These are phyloP conservation scores for Oryzias javanicus DNA, from an alignment of 2,113 vertebrate species.

Conservation along the genomic window DNA sequence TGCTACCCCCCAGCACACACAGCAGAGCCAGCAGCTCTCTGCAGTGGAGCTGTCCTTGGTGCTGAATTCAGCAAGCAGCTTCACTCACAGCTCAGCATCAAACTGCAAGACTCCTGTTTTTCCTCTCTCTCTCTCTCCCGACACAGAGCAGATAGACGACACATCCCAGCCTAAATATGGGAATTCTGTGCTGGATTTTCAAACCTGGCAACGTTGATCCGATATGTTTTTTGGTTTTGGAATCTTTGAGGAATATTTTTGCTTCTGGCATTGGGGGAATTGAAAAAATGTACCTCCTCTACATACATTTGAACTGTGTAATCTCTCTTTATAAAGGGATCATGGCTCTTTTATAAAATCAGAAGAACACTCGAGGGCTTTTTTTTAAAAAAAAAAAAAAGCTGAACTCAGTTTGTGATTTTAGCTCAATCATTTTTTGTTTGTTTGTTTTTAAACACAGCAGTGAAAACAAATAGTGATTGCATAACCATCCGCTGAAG, in stretches of 20 bases:
- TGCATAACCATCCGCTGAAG: slow-evolving; percentile 51
- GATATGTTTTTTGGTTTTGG: slow-evolving; percentile 8
- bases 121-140: slow-evolving; percentile 22
- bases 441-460: slow-evolving; percentile 33
- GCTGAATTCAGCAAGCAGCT: slow-evolving; percentile 55
- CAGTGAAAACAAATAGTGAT: slow-evolving; percentile 41
- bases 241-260: slow-evolving; percentile 1
- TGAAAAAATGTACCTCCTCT: neutral
- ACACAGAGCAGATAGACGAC: slow-evolving; percentile 29
- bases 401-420: slow-evolving; percentile 59
- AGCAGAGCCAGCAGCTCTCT: slow-evolving; percentile 37
- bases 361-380: slow-evolving; percentile 33
- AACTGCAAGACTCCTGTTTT: slow-evolving; percentile 36
- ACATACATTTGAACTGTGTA: slow-evolving; percentile 2
- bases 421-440: slow-evolving; percentile 52
- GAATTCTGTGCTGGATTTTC: slow-evolving; percentile 28
- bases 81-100: slow-evolving; percentile 32
- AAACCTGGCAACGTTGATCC: neutral
- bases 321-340: slow-evolving; percentile 43
- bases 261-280: slow-evolving; percentile 33
- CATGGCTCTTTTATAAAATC: neutral
- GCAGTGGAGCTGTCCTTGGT: slow-evolving; percentile 71
- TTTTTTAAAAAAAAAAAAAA: slow-evolving; percentile 44
- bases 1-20: slow-evolving; percentile 1
- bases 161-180: slow-evolving; percentile 31